Percentiles rank a stretch among this genome's conserved stretches.
Conservation (phyloP, 37 sponge, comb jelly and placozoan genomes). For the Bolinopsis microptera region DNA sequence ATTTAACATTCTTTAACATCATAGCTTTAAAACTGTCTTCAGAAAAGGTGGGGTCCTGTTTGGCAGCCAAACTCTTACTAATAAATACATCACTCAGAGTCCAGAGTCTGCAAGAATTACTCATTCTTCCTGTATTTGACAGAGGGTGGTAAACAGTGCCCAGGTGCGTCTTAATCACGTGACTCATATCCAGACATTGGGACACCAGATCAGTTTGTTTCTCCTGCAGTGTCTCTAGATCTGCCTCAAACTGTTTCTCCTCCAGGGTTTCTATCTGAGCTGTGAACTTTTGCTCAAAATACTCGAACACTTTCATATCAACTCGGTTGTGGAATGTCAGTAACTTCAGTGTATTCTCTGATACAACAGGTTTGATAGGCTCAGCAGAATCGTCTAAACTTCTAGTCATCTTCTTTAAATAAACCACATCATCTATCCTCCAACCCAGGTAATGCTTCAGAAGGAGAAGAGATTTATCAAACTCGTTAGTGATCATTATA, state of each 20-base stretch:
- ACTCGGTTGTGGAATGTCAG: neutral
- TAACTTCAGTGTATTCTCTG: neutral
- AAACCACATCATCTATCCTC: neutral
- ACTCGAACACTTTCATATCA: neutral
- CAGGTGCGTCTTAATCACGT: neutral
- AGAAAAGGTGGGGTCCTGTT: neutral
- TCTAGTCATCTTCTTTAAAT: neutral
- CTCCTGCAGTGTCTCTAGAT: neutral
- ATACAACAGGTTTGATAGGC: neutral
- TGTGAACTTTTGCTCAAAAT: neutral
- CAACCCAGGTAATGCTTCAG: neutral
- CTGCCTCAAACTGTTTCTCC: neutral
- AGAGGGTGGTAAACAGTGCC: neutral
- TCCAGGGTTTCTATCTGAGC: neutral
- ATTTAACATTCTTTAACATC: neutral
- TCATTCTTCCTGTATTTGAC: neutral
- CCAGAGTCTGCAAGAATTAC: neutral
- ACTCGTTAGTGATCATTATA: constrained; percentile 18
- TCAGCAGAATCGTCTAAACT: neutral
- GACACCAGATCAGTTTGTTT: neutral
- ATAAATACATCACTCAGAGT: neutral
- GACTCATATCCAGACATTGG: neutral
- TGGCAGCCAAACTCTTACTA: neutral
- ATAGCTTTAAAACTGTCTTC: neutral
- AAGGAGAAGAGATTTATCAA: neutral